phyloP scores from a whole-genome alignment of 2,797 vertebrate species.

The Acanthurus lineatus region DNA sequence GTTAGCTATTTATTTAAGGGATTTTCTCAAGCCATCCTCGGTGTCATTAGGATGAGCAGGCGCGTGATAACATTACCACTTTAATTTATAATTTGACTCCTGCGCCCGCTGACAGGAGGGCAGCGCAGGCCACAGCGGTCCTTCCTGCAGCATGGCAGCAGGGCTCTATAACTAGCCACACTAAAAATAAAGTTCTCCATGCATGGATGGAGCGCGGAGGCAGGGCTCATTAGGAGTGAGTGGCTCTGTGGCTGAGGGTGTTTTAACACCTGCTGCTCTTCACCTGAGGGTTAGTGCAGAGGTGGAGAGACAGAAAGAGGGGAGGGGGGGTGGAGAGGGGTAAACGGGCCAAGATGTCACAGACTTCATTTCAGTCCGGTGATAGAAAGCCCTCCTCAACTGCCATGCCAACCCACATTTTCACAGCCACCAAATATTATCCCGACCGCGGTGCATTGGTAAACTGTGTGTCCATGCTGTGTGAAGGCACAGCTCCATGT shows the following conservation, averaged over 20 bases:
- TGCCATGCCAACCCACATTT: slow-evolving; percentile 76
- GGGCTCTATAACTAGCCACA: slow-evolving; percentile 88
- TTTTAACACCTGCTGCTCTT: slow-evolving; percentile 88
- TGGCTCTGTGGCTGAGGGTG: slow-evolving; percentile 81
- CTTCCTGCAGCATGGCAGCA: slow-evolving; percentile 70
- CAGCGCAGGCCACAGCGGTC: slow-evolving; percentile 53
- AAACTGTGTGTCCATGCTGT: slow-evolving; percentile 55
- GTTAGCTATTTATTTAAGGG: slow-evolving; percentile 26
- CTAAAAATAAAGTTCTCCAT: slow-evolving; percentile 86
- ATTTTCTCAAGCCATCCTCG: slow-evolving; percentile 29
- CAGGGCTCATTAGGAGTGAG: slow-evolving; percentile 82
- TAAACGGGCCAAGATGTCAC: slow-evolving; percentile 74
- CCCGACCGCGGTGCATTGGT: slow-evolving; percentile 48
- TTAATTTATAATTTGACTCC: slow-evolving; percentile 70
- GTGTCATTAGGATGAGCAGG: slow-evolving; percentile 52
- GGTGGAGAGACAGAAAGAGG: slow-evolving; percentile 63
- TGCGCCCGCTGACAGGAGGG: slow-evolving; percentile 55
- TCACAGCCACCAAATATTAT: slow-evolving; percentile 73
- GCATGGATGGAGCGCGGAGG: slow-evolving; percentile 75
- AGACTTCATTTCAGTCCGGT: slow-evolving; percentile 80
- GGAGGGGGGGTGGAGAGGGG: slow-evolving; percentile 9
- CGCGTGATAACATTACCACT: slow-evolving; percentile 66
- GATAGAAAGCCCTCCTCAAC: slow-evolving; percentile 76
- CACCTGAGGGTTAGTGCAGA: slow-evolving; percentile 81
- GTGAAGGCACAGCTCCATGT: slow-evolving; percentile 36